A percentile compares a stretch with the other conserved stretches of the same genome.
Conservation (phyloP, 2,797 vertebrate genomes). For the Myioborus melanocephalus region DNA sequence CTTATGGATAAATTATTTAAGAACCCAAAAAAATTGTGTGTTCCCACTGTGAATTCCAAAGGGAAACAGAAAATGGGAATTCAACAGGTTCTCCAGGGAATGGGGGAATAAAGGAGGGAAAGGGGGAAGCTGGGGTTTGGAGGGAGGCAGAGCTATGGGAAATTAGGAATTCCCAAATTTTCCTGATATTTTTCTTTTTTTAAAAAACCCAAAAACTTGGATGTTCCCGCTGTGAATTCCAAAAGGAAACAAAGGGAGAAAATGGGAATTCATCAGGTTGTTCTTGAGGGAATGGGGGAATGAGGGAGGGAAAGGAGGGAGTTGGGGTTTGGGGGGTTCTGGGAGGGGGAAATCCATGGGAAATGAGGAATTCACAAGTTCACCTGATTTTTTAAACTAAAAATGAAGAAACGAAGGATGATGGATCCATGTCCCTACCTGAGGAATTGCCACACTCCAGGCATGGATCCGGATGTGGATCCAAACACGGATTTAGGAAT, state of each 20-base stretch:
- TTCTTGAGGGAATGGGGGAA: not conserved
- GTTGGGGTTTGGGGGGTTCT: not conserved
- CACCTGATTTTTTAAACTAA: not conserved
- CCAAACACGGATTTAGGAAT: accelerated
- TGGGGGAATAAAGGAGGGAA: not conserved
- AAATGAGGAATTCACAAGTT: not conserved
- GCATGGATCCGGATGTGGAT: accelerated
- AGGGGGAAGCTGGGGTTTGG: not conserved
- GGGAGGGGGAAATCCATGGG: no score
- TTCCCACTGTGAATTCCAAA: no score
- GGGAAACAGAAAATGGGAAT: not conserved
- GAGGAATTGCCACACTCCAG: not conserved
- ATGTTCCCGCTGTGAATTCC: no score
- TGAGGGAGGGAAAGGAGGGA: no score
- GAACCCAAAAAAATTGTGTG: no score
- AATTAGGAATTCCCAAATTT: no score
- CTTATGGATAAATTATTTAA: no score
- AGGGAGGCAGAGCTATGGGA: no score
- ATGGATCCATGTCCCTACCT: not conserved
- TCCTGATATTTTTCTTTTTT: no score
- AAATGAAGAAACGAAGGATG: not conserved
- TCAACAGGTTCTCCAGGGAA: accelerated
- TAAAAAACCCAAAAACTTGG: no score
- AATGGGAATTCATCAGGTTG: accelerated
- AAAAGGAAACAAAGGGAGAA: not conserved